Evolutionary conservation across 2,888 invertebrate species (phyloP), one percentile per base, ranked within the genome.

Genomic region (Amitus sp.): DNA sequence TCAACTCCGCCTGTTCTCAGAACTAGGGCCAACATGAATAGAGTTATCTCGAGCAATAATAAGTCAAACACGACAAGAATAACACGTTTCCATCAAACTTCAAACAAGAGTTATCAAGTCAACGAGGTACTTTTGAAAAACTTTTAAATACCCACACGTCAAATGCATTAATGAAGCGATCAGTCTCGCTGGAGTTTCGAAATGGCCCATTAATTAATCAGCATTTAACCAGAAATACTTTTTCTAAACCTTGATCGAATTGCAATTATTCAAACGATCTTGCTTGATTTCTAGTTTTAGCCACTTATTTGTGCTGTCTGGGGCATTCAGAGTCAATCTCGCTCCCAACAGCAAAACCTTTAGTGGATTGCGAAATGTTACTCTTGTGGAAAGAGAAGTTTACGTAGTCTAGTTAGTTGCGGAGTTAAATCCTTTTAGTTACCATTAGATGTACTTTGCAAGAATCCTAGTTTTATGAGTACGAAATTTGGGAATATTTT

Each of bases 51-150:
- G 2, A 18, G 20, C 42, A 42, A 37, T 13, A 37, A 18, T 19
- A 15, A 42, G 19, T 13, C 12, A 18, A 20, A 42, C 20, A 17
- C 18, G 19, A 1, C n/a, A n/a, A 9, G 15, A 42, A 42, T 18
- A 20, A 20, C 9, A 42, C 20, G n/a, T 42, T 42, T 19, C 2
- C 18, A 42, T 42, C 20, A 42, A 42, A 42, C 42, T 42, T 9
- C 2, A n/a, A 18, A 10, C 20, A 18, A 17, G 15, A 13, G 39
- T 39, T 18, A 13, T 6, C 18, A 42, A 42, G 42, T 42, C 10
- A 15, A 37, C 9, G 4, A 13, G 15, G 15, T 2, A 23, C 23
- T 5, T 9, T 37, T 37, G 13, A 37, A 3, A 37, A 37, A 37
- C 37, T 37, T 15, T 37, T 33, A 2, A 2, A 33, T 5, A 3